Evolutionary conservation across 92 coral and sea anemone genomes (phyloP).

Genomic region (Palythoa heliodiscus): DNA sequence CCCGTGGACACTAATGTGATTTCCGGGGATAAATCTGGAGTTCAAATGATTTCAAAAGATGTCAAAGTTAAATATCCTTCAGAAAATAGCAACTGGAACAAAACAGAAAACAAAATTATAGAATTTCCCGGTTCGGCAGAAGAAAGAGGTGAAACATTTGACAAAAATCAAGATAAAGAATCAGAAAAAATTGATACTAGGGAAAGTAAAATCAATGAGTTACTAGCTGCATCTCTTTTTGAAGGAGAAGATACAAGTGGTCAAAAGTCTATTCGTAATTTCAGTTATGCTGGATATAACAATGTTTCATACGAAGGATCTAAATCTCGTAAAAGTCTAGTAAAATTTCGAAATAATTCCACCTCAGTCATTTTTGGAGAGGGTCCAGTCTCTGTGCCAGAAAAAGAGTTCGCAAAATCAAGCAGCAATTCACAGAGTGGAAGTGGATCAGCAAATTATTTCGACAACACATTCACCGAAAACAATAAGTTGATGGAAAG

Average conservation of each 20-base stretch:
- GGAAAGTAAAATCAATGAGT: neutral
- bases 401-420: neutral
- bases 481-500: neutral
- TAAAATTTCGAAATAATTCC: neutral
- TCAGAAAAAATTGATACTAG: neutral
- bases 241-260: neutral
- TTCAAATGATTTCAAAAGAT: neutral
- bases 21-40: neutral
- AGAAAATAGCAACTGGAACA: neutral
- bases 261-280: neutral
- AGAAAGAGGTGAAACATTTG: neutral
- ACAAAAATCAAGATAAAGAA: neutral
- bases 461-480: neutral
- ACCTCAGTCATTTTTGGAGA: constrained; percentile 27
- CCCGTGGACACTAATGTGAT: neutral
- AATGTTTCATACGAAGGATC: neutral
- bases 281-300: neutral
- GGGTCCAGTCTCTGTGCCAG: neutral
- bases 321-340: neutral
- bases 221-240: neutral
- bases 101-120: neutral
- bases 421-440: neutral
- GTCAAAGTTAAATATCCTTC: neutral
- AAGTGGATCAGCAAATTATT: neutral
- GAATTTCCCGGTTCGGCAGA: neutral